A percentile compares a stretch with the other conserved stretches of the same genome.
phyloP scores from a whole-genome alignment of 2,113 vertebrate species.

The Brachyhypopomus occidentalis region DNA sequence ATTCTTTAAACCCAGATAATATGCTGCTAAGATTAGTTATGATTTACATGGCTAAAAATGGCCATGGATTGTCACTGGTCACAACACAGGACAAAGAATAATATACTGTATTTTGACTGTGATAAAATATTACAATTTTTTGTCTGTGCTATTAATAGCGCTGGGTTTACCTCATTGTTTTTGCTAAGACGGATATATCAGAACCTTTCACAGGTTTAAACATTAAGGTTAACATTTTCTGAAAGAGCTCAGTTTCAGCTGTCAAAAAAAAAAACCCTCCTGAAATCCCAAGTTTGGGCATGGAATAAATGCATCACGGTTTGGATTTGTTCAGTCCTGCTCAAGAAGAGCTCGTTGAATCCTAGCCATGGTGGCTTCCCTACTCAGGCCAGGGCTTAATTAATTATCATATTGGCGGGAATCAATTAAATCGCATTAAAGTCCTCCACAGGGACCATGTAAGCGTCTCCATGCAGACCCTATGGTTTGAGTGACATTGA shows the following conservation, averaged over 20 bases:
- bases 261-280: not conserved
- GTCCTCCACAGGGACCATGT: slow-evolving; percentile 18
- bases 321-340: not conserved
- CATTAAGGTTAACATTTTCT: slow-evolving; percentile 1
- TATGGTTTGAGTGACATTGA: slow-evolving; percentile 35
- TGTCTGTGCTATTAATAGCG: slow-evolving; percentile 22
- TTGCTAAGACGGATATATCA: slow-evolving; percentile 2
- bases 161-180: slow-evolving; percentile 46
- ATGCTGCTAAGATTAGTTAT: slow-evolving; percentile 13
- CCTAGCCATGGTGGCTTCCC: not conserved
- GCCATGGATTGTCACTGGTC: slow-evolving; percentile 8
- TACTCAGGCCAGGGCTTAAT: slow-evolving; percentile 22
- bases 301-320: not conserved
- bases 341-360: slow-evolving; percentile 8
- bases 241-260: not conserved
- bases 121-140: slow-evolving; percentile 37
- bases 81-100: slow-evolving; percentile 43
- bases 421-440: slow-evolving; percentile 39
- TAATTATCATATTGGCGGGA: slow-evolving; percentile 44
- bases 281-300: not conserved
- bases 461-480: slow-evolving; percentile 29
- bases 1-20: slow-evolving; percentile 35
- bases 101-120: slow-evolving; percentile 46
- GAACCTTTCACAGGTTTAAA: not conserved
- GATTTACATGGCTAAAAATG: slow-evolving; percentile 39